A percentile compares a stretch with the other conserved stretches of the same genome.
phyloP scores from a whole-genome alignment of 2,888 invertebrate species.

The Tenthredo amoena region DNA sequence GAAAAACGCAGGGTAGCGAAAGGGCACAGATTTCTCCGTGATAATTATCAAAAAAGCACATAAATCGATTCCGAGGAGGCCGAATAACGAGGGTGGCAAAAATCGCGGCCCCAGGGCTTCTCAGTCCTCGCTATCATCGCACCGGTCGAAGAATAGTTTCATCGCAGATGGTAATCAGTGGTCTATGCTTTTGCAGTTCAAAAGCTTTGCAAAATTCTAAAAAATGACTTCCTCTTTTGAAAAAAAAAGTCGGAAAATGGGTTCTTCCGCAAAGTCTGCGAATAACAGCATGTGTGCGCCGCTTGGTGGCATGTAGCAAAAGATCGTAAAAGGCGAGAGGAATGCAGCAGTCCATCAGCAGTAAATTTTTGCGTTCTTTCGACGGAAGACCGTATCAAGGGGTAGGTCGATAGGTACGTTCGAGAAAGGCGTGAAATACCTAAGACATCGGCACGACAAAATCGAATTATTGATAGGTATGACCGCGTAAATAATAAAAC shows the following conservation, averaged over 20 bases:
- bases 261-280: not conserved
- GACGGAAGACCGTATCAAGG: not conserved
- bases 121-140: too few relatives aligned
- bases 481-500: conserved; percentile 40
- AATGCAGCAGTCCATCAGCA: conserved; percentile 68
- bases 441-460: conserved; percentile 2
- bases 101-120: not conserved
- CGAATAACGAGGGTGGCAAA: not conserved
- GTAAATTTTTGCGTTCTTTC: conserved; percentile 65
- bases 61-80: not conserved
- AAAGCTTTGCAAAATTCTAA: not conserved
- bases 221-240: not conserved
- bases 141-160: too few relatives aligned
- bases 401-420: not conserved
- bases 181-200: not conserved
- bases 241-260: not conserved
- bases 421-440: conserved; percentile 32
- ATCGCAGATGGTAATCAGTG: not conserved
- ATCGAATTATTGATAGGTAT: conserved; percentile 46
- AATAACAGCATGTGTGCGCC: not conserved
- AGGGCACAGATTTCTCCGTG: not conserved
- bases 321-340: conserved; percentile 65
- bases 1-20: not conserved
- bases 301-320: not conserved
- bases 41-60: not conserved